Evolutionary conservation across 2,797 vertebrate genomes (phyloP), one percentile per base, ranked within the genome.

Genomic region (Acrossocheilus fasciatus): DNA sequence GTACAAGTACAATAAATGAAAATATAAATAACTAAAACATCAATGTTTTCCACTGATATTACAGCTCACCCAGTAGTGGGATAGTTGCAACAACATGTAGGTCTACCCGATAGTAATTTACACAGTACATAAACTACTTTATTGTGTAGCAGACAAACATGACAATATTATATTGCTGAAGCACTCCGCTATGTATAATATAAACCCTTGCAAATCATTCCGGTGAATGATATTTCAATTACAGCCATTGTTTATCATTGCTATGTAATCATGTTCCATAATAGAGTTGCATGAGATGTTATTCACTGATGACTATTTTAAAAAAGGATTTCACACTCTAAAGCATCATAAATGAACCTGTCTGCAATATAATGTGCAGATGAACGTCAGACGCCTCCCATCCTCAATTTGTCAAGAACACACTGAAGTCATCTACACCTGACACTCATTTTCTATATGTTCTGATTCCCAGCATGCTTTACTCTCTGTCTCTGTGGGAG

Each of bases 191-290:
- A 77, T 77, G 34, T 77, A 9, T 66, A 57, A 36, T 23, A 77
- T 39, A 77, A 77, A 17, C 20, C 50, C 12, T 39, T 59, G 20
- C 52, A 59, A 59, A 59, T 30, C 45, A 50, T 50, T 52, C 30
- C 9, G 39, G 81, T 87, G 85, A 90, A 88, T 91, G 87, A 94
- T 93, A 93, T 93, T 94, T 95, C 92, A 93, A 93, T 95, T 94
- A 94, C 76, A 81, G 68, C 11, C 66, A 64, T 82, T 88, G 92
- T 92, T 95, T 94, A 94, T 94, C 92, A 87, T 83, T 88, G 86
- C 86, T 72, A 88, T 90, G 84, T 90, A 91, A 91, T 91, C 89
- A 90, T 90, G 90, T 92, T 91, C 86, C 88, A 91, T 94, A 92
- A 94, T 89, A 89, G 90, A 91, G 93, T 94, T 94, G 94, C 93